phyloP scores from a whole-genome alignment of 2,797 vertebrate genomes.

The Siniperca scherzeri region DNA sequence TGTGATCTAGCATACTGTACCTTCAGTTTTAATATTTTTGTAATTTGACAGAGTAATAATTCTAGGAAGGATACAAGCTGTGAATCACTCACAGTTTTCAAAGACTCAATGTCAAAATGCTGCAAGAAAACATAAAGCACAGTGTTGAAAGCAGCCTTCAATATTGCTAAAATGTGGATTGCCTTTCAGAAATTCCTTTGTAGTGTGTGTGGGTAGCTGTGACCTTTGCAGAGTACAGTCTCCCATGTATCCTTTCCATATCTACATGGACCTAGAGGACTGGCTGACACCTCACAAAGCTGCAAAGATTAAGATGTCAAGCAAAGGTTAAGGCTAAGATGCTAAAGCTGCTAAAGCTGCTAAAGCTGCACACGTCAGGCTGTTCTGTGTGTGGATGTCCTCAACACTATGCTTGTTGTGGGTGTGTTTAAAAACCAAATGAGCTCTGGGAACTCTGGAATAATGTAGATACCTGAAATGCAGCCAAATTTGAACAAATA shows the following conservation, averaged over 20 bases:
- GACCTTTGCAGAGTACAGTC: constrained; percentile 67
- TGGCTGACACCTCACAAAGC: constrained; percentile 69
- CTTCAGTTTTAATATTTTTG: background rate
- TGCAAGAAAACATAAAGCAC: background rate
- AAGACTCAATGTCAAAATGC: background rate
- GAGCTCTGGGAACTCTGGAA: constrained; percentile 31
- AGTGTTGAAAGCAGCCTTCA: constrained; percentile 21
- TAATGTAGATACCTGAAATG: constrained; percentile 6
- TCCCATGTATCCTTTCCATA: constrained; percentile 62
- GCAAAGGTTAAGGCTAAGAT: constrained; percentile 77
- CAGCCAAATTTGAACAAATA: constrained; percentile 18
- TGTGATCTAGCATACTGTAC: background rate
- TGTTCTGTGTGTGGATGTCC: constrained; percentile 31
- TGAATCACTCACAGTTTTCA: background rate
- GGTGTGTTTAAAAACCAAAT: constrained; percentile 40
- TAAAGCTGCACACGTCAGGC: constrained; percentile 62
- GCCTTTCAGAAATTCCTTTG: constrained; percentile 49
- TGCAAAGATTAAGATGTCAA: constrained; percentile 80
- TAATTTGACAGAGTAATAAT: background rate
- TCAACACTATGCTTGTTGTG: constrained; percentile 2
- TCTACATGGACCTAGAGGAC: constrained; percentile 58
- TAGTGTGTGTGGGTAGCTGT: constrained; percentile 58
- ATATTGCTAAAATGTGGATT: constrained; percentile 23
- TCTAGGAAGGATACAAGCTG: background rate
- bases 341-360: constrained; percentile 52